Percentiles rank a stretch among this genome's conserved stretches.
Evolutionary conservation across 92 coral and sea anemone genomes (phyloP).

Genomic region (Palythoa heliodiscus): DNA sequence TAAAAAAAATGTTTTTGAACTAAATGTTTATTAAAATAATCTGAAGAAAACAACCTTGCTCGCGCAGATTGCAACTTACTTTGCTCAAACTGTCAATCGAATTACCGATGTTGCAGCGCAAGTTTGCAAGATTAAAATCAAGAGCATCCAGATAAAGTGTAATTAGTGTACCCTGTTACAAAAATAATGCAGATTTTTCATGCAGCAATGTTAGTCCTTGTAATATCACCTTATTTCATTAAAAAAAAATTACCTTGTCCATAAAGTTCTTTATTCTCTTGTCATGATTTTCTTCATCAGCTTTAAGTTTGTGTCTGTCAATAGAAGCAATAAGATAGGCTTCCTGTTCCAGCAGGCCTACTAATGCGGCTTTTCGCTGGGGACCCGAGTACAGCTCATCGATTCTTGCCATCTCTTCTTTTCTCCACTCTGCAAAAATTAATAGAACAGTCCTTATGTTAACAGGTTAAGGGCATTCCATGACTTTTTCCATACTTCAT

Average conservation of each 20-base stretch:
- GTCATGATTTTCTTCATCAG: slow-evolving; percentile 86
- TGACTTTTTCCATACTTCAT: background rate
- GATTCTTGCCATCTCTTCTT: slow-evolving; percentile 89
- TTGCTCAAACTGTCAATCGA: no score
- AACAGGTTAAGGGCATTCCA: background rate
- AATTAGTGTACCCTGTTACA: no score
- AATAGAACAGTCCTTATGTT: background rate
- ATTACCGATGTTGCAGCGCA: no score
- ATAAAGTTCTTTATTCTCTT: slow-evolving; percentile 83
- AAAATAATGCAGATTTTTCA: no score
- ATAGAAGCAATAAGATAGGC: slow-evolving; percentile 93
- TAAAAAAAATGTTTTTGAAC: no score
- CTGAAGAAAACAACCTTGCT: no score
- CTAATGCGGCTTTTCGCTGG: slow-evolving; percentile 94
- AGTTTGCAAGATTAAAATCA: no score
- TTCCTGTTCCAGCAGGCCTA: slow-evolving; percentile 90
- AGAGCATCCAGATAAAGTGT: no score
- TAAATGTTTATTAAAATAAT: no score
- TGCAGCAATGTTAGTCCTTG: no score
- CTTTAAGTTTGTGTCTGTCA: slow-evolving; percentile 87
- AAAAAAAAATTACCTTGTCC: slow-evolving; percentile 71
- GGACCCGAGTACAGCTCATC: slow-evolving; percentile 92
- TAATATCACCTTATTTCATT: background rate
- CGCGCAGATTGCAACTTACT: no score
- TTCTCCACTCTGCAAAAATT: slow-evolving; percentile 82